A percentile compares a stretch with the other conserved stretches of the same genome.
Evolutionary conservation across 2,797 vertebrate genomes (phyloP).

Genomic region (Propithecus deckenii): DNA sequence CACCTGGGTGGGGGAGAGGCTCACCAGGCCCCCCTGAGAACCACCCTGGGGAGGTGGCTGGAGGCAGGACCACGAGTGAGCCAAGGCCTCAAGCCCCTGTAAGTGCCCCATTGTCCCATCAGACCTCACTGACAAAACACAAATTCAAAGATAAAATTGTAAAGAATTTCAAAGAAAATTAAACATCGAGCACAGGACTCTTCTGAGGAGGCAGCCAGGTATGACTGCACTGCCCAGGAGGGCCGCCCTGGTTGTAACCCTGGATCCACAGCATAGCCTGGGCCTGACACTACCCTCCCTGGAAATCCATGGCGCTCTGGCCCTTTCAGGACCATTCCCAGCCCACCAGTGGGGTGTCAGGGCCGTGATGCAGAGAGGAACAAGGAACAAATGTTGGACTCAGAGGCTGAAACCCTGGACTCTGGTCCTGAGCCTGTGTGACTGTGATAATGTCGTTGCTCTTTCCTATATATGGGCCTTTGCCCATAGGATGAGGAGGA

Average conservation of each 20-base stretch:
- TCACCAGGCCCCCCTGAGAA: background rate
- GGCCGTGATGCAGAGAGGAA: background rate
- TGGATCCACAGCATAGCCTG: background rate
- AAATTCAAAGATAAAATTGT: background rate
- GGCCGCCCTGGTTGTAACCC: background rate
- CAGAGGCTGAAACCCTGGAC: background rate
- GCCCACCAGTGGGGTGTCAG: background rate
- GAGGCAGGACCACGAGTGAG: background rate
- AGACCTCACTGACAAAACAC: background rate
- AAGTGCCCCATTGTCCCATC: background rate
- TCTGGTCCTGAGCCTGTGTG: background rate
- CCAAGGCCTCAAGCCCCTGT: background rate
- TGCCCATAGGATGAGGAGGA: background rate
- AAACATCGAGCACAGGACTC: background rate
- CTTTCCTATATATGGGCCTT: background rate
- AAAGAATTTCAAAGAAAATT: background rate
- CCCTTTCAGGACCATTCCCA: background rate
- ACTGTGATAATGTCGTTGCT: background rate
- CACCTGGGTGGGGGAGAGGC: background rate
- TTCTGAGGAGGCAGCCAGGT: background rate
- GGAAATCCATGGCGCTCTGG: background rate
- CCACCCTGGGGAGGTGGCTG: background rate
- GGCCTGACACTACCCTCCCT: background rate
- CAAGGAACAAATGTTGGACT: background rate
- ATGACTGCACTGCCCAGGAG: rapidly evolving